Conservation (phyloP, 2,888 invertebrate species). For the Smittia aterrima region DNA sequence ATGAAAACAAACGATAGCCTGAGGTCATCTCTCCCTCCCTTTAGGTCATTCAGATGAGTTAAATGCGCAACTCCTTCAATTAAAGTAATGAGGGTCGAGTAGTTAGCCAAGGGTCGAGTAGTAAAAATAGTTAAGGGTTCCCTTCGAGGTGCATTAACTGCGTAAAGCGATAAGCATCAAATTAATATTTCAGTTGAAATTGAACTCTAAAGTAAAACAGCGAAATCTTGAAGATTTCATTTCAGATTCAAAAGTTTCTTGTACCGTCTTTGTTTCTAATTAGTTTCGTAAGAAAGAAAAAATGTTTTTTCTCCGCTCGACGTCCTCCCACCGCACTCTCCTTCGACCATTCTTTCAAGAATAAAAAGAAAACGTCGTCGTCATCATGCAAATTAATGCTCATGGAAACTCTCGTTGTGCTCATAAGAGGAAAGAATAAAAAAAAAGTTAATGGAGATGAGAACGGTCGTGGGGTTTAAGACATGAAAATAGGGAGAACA, state of each 20-base stretch:
- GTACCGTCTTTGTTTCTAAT: neutral
- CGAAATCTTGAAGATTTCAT: too few relatives aligned
- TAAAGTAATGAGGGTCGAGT: too few relatives aligned
- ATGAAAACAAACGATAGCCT: too few relatives aligned
- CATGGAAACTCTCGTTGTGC: neutral
- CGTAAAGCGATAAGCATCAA: too few relatives aligned
- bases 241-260: neutral
- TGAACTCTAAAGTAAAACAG: too few relatives aligned
- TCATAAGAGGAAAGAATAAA: neutral
- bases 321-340: neutral
- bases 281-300: neutral
- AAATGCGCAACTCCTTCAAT: too few relatives aligned
- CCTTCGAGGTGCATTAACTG: too few relatives aligned
- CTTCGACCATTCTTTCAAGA: neutral
- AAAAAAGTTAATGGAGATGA: slow-evolving; percentile 11
- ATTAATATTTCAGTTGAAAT: too few relatives aligned
- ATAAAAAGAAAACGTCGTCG: neutral
- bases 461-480: neutral
- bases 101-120: too few relatives aligned
- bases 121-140: too few relatives aligned
- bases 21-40: too few relatives aligned
- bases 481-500: neutral
- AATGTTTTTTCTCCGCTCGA: neutral
- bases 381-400: slow-evolving; percentile 5
- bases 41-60: too few relatives aligned